Base-by-base conservation (phyloP, 2,888 invertebrate species). In the Papilio demoleus region DNA sequence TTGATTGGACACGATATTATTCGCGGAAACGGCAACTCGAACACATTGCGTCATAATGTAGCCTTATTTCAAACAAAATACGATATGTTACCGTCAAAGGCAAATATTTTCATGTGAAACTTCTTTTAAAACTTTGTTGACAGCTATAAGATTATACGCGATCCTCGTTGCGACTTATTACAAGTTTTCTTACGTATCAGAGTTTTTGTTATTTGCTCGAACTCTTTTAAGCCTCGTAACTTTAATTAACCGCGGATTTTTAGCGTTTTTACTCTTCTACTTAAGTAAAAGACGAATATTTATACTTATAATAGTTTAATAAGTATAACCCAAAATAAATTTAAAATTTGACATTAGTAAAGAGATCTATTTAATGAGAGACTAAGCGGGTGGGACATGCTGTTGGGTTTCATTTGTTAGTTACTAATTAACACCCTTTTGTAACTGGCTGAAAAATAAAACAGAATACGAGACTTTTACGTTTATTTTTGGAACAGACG, bases 401-500 rank as follows among this genome's bases (percentile, higher is more conserved):
- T 60, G 60, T 40, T 40, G n/a, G 24, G 60, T 60, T 40, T 40
- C 60, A 24, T 60, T 40, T 60, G 60, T 40, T 6, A 56, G 40
- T n/a, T 24, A 24, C 60, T 60, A 60, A 60, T 60, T 60, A 60
- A 60, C 38, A 40, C 60, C 60, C 40, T 60, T 38, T 31, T 56
- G 53, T 31, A 56, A 56, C 53, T 4, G n/a, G 53, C n/a, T 56
- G 31, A 17, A 56, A 56, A 56, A 56, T 11, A 17, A 53, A 53
- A 53, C 45, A 31, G 17, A 53, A 53, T 53, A 53, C 31, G 17
- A 31, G 31, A 31, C 53, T 56, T 31, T 14, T 31, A 31, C 9
- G 17, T 31, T 17, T 31, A 56, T 56, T 31, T 31, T 53, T 56
- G 27, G 27, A 17, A 56, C 31, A 9, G n/a, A 1, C 4, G 50